Base-by-base conservation (phyloP, 2,888 invertebrate species). In the Itoplectis maculator region DNA sequence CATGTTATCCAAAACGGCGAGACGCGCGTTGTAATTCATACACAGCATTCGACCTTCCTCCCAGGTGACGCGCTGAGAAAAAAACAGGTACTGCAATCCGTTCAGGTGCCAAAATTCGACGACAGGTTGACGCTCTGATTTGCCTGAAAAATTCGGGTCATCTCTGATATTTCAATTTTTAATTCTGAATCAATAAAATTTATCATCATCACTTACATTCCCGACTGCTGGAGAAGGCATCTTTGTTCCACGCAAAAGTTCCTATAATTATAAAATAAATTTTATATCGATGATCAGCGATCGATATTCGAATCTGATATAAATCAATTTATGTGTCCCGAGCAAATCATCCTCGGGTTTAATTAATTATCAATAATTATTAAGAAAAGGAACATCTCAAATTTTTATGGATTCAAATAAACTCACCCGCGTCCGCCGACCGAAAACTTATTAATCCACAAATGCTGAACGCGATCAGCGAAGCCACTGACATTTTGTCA, bases 61-160 rank as follows among this genome's bases (percentile, higher is more conserved):
- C 94, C 94, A 94, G 11, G 86, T 94, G 0, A 94, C 93, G 0
- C 93, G 91, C 6, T 94, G 85, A 23, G 94, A 94, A 74, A 94
- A 94, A 9, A 94, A 90, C 0, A 94, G 81, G 75, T 94, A 94
- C 81, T 94, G 94, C 73, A 90, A 93, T 0, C 92, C 90, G n/a
- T 92, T 90, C 40, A 91, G 91, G 0, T 93, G 72, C 76, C 93
- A 94, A 81, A 86, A 86, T 72, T 89, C 89, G 29, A 88, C 87
- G 40, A 87, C 77, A 4, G 88, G 86, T 77, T 88, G 87, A 29
- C 82, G 78, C 8, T 87, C 84, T 29, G 69, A 68, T 54, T 80
- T 78, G 73, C 86, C 86, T 86, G 45, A 40, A 45, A 42, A 18
- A 68, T 72, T 29, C 29, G 29, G n/a, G n/a, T n/a, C n/a, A n/a